Conservation (phyloP, 1,140 invertebrate genomes). For the Cheumatopsyche charites region DNA sequence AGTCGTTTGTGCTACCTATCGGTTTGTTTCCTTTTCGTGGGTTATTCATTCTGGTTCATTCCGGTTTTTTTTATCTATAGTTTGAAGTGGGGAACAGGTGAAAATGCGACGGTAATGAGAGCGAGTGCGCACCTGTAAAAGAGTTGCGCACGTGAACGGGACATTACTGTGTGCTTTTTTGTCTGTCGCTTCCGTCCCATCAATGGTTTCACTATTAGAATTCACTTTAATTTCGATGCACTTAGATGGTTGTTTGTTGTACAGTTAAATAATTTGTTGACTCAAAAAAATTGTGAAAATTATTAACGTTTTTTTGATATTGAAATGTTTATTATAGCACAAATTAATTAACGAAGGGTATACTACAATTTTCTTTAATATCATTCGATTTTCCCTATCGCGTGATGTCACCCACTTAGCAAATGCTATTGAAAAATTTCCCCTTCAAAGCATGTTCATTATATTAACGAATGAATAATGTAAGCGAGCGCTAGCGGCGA, state of each 20-base stretch:
- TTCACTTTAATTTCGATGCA: too few relatives aligned
- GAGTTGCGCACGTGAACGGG: constrained; percentile 22
- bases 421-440: constrained; percentile 7
- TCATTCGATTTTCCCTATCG: not conserved
- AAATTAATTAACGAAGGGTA: too few relatives aligned
- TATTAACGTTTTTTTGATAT: too few relatives aligned
- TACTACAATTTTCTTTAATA: too few relatives aligned
- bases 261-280: too few relatives aligned
- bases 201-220: too few relatives aligned
- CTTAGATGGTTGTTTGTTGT: too few relatives aligned
- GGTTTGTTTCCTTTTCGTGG: not conserved
- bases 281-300: too few relatives aligned
- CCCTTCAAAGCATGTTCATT: constrained; percentile 24
- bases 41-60: not conserved
- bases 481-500: not conserved
- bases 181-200: not conserved
- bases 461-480: constrained; percentile 27
- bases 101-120: constrained; percentile 23
- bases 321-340: too few relatives aligned
- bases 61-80: not conserved
- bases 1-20: not conserved
- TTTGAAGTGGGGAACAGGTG: constrained; percentile 17
- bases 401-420: constrained; percentile 26
- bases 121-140: constrained; percentile 23
- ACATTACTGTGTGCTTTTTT: constrained; percentile 22